These are phyloP conservation scores for Yponomeuta sedellus DNA, from an alignment of 2,888 invertebrate genomes.

Conservation along the genomic window DNA sequence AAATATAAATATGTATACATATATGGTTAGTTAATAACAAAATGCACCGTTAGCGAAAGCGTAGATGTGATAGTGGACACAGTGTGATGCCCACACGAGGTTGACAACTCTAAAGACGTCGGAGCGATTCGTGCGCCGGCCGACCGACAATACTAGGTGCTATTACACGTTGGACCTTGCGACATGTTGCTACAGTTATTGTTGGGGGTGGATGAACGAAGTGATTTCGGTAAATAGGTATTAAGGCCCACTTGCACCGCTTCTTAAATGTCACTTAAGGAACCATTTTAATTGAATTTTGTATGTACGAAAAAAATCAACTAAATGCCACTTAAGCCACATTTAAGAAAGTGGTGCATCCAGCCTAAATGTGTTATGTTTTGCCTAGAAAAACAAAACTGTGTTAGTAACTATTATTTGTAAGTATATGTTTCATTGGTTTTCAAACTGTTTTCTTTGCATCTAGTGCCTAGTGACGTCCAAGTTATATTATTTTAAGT, in stretches of 20 bases:
- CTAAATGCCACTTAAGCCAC: too few species aligned
- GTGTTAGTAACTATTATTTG: constrained; percentile 45
- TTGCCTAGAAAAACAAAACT: constrained; percentile 57
- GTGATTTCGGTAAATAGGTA: constrained; percentile 63
- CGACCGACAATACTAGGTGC: constrained; percentile 76
- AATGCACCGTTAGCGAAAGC: constrained; percentile 73
- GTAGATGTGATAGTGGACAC: constrained; percentile 73
- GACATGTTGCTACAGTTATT: constrained; percentile 63
- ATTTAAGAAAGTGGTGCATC: too few species aligned
- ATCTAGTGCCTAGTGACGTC: constrained; percentile 68
- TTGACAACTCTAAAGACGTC: constrained; percentile 60
- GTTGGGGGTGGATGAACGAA: constrained; percentile 57
- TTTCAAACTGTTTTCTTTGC: constrained; percentile 47
- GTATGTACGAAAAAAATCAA: too few species aligned
- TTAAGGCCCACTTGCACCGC: constrained; percentile 28
- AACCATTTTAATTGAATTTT: too few species aligned
- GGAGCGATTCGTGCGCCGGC: constrained; percentile 47
- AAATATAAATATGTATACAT: constrained; percentile 66
- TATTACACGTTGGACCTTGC: constrained; percentile 68
- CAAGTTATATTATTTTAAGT: constrained; percentile 62
- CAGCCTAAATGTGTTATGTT: constrained; percentile 56
- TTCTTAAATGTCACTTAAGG: too few species aligned
- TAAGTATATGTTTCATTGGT: constrained; percentile 62
- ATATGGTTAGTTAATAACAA: constrained; percentile 61
- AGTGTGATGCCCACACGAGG: constrained; percentile 41